phyloP scores from a whole-genome alignment of 2,113 vertebrate species.

The Dissostichus mawsoni region DNA sequence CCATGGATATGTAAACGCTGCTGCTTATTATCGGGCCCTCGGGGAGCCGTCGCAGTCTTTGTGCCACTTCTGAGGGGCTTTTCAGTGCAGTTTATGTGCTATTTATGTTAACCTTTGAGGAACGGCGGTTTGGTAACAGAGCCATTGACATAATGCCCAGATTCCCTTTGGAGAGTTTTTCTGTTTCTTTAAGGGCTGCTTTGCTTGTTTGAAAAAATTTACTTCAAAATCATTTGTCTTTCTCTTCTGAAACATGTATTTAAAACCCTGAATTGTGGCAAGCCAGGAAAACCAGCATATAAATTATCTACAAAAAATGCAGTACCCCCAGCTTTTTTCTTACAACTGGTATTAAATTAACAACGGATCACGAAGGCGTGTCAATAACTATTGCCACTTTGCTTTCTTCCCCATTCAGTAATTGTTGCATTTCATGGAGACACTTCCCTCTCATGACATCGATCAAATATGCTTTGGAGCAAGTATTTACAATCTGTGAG shows the following conservation, averaged over 20 bases:
- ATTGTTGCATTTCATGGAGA: conserved; percentile 40
- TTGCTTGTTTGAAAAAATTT: conserved; percentile 33
- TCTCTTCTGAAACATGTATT: conserved; percentile 3
- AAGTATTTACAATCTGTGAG: conserved; percentile 41
- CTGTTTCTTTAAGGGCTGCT: conserved; percentile 56
- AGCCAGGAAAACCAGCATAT: neutral
- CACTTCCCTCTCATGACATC: conserved; percentile 41
- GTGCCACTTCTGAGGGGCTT: conserved; percentile 73
- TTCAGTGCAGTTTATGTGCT: conserved; percentile 69
- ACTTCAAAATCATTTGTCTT: neutral
- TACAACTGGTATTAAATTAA: conserved; percentile 7
- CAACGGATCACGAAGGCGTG: conserved; percentile 22
- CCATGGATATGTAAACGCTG: conserved; percentile 72
- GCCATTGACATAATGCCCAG: conserved; percentile 73
- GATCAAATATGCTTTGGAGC: conserved; percentile 44
- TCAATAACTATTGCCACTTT: conserved; percentile 1
- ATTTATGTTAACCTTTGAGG: conserved; percentile 78
- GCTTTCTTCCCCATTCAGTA: conserved; percentile 18
- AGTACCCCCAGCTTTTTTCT: neutral
- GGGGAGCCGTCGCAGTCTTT: conserved; percentile 63
- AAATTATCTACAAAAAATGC: neutral
- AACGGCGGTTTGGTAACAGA: conserved; percentile 57
- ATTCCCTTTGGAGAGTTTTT: conserved; percentile 59
- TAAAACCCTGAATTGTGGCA: neutral
- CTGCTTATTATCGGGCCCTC: conserved; percentile 59